A percentile compares a stretch with the other conserved stretches of the same genome.
Evolutionary conservation across 2,797 vertebrate genomes (phyloP).

Genomic region (Balearica regulorum): DNA sequence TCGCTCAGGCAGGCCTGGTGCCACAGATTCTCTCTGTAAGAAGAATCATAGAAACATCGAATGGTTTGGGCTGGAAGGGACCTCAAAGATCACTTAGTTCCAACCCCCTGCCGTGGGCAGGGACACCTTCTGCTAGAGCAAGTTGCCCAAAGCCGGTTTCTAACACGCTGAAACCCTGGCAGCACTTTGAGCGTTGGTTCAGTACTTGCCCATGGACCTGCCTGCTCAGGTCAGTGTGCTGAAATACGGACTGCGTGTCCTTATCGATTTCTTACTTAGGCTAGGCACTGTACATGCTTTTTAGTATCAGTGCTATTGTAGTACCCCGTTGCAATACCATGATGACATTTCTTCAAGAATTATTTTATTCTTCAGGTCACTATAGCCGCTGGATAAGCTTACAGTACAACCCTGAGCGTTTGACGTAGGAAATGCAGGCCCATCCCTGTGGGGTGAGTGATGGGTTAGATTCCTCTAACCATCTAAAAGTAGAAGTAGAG

Average conservation of each 20-base stretch:
- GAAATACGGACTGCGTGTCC: not conserved
- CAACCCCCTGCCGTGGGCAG: no score
- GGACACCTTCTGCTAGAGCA: no score
- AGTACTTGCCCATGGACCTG: no score
- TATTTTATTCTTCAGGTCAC: not conserved
- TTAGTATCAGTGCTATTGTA: not conserved
- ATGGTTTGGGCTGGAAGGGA: no score
- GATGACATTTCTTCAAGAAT: not conserved
- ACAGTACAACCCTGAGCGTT: not conserved
- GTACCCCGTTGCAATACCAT: not conserved
- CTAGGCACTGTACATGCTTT: not conserved
- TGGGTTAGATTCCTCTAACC: not conserved
- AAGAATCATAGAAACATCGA: no score
- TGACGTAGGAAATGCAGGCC: not conserved
- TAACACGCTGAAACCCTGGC: no score
- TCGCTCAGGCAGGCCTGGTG: not conserved
- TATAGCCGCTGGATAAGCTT: not conserved
- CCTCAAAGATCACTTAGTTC: no score
- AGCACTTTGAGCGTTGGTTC: no score
- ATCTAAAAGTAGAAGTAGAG: not conserved
- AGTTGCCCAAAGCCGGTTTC: no score
- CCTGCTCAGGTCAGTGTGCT: no score
- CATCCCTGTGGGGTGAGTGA: accelerated
- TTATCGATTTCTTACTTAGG: no score
- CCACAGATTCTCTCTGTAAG: not conserved